phyloP scores from a whole-genome alignment of 2,797 vertebrate species.

The Xiphorhynchus erythropygius region DNA sequence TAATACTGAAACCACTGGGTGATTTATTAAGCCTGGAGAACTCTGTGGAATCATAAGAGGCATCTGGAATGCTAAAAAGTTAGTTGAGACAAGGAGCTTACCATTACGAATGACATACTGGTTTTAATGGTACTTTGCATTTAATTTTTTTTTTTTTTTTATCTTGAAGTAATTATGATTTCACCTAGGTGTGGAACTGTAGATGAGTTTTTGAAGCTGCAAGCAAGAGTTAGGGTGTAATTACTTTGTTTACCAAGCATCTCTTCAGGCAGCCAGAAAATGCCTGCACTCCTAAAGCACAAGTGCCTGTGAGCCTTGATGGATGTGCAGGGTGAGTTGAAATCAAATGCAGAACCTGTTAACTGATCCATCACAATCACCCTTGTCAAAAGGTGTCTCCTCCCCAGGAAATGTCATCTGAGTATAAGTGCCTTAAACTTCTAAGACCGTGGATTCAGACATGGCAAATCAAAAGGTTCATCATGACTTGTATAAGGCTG shows the following conservation, averaged over 20 bases:
- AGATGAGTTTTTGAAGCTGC: background rate
- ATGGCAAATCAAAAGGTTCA: background rate
- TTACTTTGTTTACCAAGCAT: background rate
- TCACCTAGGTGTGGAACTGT: background rate
- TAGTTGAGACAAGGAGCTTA: background rate
- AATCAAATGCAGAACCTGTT: background rate
- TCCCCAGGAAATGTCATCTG: background rate
- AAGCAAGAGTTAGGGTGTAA: background rate
- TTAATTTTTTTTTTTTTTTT: background rate
- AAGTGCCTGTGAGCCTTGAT: background rate
- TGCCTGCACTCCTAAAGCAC: background rate
- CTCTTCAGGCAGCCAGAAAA: background rate
- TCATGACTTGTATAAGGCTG: background rate
- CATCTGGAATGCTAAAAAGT: background rate
- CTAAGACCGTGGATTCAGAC: background rate
- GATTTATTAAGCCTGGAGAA: background rate
- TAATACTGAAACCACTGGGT: background rate
- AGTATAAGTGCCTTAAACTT: background rate
- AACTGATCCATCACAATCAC: background rate
- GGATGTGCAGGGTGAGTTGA: background rate
- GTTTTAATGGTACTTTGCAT: background rate
- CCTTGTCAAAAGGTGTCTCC: background rate
- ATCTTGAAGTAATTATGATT: background rate
- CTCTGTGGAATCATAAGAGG: background rate
- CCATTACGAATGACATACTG: background rate